A percentile compares a stretch with the other conserved stretches of the same genome.
These are phyloP conservation scores for Acrocephalus scirpaceus DNA, from an alignment of 2,797 vertebrate genomes.

Conservation along the genomic window DNA sequence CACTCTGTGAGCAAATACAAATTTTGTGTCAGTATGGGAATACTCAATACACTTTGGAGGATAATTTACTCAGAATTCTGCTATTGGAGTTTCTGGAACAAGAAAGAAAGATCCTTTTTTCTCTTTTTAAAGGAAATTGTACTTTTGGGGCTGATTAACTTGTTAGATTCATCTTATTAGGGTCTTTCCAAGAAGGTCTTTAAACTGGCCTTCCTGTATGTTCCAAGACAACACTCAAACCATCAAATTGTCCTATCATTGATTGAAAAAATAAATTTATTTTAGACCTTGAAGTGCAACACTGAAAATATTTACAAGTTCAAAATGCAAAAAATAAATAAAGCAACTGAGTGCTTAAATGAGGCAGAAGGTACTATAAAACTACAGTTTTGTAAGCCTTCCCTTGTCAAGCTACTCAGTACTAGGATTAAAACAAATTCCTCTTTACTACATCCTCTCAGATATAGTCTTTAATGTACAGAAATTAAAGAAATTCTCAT, in stretches of 20 bases:
- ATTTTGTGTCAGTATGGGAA: neutral
- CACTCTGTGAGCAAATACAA: neutral
- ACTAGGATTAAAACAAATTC: neutral
- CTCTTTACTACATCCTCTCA: neutral
- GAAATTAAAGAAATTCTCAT: neutral
- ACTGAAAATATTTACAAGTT: neutral
- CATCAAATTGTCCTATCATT: neutral
- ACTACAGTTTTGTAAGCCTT: neutral
- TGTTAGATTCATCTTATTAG: neutral
- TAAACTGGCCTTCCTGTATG: neutral
- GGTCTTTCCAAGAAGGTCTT: neutral
- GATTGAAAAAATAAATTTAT: neutral
- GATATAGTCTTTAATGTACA: neutral
- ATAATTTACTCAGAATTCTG: neutral
- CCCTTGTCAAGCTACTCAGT: neutral
- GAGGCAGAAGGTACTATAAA: neutral
- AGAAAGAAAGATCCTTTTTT: neutral
- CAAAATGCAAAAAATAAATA: neutral
- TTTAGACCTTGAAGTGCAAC: neutral
- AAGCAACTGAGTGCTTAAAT: neutral
- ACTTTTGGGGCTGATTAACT: rapidly evolving
- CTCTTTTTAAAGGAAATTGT: neutral
- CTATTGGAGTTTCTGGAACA: neutral
- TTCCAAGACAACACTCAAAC: neutral
- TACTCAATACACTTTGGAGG: neutral